Evolutionary conservation across 2,888 invertebrate species (phyloP).

Genomic region (Calliopum simillimum): DNA sequence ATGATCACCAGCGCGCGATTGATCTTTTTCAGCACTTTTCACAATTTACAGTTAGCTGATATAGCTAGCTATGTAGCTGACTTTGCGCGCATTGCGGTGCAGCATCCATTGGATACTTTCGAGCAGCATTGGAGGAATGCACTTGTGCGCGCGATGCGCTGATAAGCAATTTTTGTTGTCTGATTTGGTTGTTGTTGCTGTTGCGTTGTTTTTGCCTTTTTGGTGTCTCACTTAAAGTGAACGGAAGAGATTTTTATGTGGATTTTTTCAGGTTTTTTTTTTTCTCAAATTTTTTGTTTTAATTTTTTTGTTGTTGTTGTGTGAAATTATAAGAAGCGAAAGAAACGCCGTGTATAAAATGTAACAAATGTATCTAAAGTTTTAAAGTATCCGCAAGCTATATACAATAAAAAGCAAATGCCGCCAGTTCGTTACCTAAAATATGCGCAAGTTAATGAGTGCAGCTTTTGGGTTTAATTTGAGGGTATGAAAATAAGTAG

Average conservation of each 20-base stretch:
- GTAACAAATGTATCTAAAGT: too few relatives aligned
- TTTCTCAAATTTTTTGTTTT: too few relatives aligned
- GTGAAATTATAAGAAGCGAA: too few relatives aligned
- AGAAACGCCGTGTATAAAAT: too few relatives aligned
- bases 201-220: conserved; percentile 27
- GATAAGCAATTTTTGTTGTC: conserved; percentile 14
- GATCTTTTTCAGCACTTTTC: conserved; percentile 12
- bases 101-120: conserved; percentile 5
- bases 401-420: conserved; percentile 20
- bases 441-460: conserved; percentile 8
- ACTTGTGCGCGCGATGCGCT: conserved; percentile 39
- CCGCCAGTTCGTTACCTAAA: neutral
- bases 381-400: conserved; percentile 24
- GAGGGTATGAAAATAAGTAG: too few relatives aligned
- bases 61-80: neutral
- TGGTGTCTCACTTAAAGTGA: conserved; percentile 32
- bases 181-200: conserved; percentile 12
- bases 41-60: conserved; percentile 25
- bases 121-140: conserved; percentile 39
- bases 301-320: too few relatives aligned
- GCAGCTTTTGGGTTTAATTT: neutral
- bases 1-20: conserved; percentile 11
- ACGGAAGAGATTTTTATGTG: conserved; percentile 34
- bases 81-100: neutral
- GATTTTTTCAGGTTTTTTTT: too few relatives aligned